Conservation (phyloP, 1,140 invertebrate genomes). For the Penaeus chinensis region DNA sequence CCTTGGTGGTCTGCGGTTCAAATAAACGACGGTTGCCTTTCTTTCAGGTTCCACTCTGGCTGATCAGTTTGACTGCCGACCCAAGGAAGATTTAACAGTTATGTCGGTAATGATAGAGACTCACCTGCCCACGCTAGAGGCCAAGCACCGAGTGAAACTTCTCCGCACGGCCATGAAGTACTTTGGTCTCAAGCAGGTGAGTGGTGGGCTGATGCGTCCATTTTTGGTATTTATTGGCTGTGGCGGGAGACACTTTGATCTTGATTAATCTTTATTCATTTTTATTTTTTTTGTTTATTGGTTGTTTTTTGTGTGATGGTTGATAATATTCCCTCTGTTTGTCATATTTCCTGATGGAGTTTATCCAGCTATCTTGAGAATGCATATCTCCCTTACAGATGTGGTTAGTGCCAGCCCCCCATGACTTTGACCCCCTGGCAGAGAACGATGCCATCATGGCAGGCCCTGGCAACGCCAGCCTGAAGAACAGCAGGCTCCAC, state of each 20-base stretch:
- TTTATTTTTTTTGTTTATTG: background rate
- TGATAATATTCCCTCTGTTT: no score
- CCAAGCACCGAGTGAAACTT: conserved; percentile 11
- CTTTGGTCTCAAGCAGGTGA: conserved; percentile 61
- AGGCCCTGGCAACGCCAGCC: conserved; percentile 73
- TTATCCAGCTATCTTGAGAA: conserved; percentile 56
- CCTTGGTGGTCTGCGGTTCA: no score
- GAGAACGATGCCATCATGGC: conserved; percentile 72
- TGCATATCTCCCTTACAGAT: conserved; percentile 12
- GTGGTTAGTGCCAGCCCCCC: conserved; percentile 32
- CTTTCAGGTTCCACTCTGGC: conserved; percentile 4
- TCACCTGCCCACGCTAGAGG: conserved; percentile 21
- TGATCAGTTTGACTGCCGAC: background rate
- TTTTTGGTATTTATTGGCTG: no score
- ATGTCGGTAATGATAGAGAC: conserved; percentile 23
- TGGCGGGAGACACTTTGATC: no score
- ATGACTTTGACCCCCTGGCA: conserved; percentile 66
- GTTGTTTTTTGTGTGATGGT: background rate
- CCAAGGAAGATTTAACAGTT: conserved; percentile 27
- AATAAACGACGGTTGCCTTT: background rate
- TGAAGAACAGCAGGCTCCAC: conserved; percentile 69
- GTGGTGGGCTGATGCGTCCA: conserved; percentile 68
- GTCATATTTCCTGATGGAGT: background rate
- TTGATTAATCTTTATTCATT: background rate
- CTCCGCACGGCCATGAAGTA: conserved; percentile 20